Percentiles rank a stretch among this genome's conserved stretches.
Conservation (phyloP, 2,113 vertebrate species). For the Leucosticte australis region DNA sequence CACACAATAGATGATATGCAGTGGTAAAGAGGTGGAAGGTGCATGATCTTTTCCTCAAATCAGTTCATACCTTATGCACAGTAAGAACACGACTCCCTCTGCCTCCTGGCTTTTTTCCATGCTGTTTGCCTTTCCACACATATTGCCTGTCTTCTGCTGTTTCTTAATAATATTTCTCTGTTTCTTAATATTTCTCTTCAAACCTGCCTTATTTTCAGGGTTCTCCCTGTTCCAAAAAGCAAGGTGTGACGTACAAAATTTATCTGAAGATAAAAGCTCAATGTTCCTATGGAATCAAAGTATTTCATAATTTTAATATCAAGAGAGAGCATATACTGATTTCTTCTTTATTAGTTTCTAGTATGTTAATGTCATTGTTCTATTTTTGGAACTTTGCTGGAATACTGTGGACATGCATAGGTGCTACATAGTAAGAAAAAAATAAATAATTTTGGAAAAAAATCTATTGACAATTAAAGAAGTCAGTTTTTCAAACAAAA, state of each 20-base stretch:
- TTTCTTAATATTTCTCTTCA: not conserved
- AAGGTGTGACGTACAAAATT: not conserved
- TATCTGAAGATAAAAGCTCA: not conserved
- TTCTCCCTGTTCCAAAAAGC: not conserved
- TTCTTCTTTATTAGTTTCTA: not conserved
- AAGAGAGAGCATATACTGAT: not conserved
- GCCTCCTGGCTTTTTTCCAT: not conserved
- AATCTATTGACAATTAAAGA: not conserved
- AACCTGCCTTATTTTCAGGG: not conserved
- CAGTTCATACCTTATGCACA: not conserved
- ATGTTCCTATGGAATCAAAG: rapidly evolving
- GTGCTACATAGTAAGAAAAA: not conserved
- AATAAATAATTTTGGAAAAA: not conserved
- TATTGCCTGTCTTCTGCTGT: not conserved
- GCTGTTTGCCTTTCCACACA: not conserved
- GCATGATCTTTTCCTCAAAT: not conserved
- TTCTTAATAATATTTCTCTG: not conserved
- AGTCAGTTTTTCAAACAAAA: not conserved
- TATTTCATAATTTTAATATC: not conserved
- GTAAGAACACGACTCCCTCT: not conserved
- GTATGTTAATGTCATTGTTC: not conserved
- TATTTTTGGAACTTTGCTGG: not conserved
- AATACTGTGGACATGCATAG: not conserved
- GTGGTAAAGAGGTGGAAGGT: not conserved
- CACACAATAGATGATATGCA: not conserved